Evolutionary conservation across 2,113 vertebrate genomes (phyloP), one percentile per base, ranked within the genome.

Genomic region (Motacilla tschutschensis): DNA sequence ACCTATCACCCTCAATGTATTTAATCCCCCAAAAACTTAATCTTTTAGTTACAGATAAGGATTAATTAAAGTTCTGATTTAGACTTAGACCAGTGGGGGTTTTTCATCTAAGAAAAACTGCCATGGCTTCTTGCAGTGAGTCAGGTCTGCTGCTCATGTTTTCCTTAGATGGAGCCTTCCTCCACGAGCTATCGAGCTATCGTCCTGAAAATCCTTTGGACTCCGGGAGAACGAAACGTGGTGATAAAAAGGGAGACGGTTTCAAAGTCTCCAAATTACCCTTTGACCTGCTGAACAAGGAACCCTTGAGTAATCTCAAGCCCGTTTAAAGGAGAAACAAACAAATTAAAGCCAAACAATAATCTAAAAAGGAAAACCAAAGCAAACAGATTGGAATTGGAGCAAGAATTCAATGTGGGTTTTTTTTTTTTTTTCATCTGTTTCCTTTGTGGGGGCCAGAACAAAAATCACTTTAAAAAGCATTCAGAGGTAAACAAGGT

Each of bases 321-420:
- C 82, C 60, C 21, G 8, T 91, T 91, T 95, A 94, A 93, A 90
- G 87, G 89, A 92, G 93, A 94, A 95, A 93, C 90, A 95, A 95
- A 88, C 91, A 91, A 79, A 91, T 87, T 91, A 53, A 85, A 94
- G 84, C 79, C 82, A 83, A 94, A 77, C 92, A 93, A 93, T 65
- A 93, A 90, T 87, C 58, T 71, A 64, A 87, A 93, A 93, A 93
- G 72, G 87, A 93, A 95, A 94, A 91, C 14, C 69, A 91, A 95
- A 90, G 75, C 84, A 90, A 94, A 92, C 31, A 53, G 69, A 85
- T 60, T 57, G 48, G 51, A 93, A 83, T 8, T 76, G 59, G 50
- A 84, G 66, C 51, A 81, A 76, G 67, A 88, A 91, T 79, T 60
- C 74, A 65, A 46, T 6, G 14, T 50, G 55, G 41, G 5, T 0